Conservation (phyloP, 92 coral and sea anemone species). For the Epizoanthus stellaris region DNA sequence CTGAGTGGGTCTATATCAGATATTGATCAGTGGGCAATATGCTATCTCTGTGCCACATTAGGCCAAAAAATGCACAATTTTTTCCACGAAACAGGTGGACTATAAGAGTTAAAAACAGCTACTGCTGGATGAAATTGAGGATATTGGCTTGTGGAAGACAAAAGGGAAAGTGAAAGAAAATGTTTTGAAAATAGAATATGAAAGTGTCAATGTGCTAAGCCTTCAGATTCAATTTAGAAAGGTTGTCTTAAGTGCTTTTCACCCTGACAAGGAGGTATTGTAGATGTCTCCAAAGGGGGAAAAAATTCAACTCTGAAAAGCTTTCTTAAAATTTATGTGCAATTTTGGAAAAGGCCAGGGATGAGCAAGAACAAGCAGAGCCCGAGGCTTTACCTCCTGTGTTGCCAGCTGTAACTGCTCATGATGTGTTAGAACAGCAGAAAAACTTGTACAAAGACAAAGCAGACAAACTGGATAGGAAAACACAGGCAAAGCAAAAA, state of each 20-base stretch:
- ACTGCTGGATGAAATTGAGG: constrained; percentile 13
- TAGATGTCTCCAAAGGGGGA: constrained; percentile 20
- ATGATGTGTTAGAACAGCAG: constrained; percentile 26
- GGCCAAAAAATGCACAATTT: too few species aligned
- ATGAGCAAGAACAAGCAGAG: constrained; percentile 13
- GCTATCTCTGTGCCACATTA: too few species aligned
- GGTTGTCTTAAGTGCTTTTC: constrained; percentile 25
- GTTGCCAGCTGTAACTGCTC: constrained; percentile 11
- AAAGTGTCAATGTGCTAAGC: background rate
- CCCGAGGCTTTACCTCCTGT: background rate
- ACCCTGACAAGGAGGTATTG: constrained; percentile 34
- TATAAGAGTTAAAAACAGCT: background rate
- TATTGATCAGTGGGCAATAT: too few species aligned
- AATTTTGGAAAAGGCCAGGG: constrained; percentile 16
- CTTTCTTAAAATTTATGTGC: constrained; percentile 15
- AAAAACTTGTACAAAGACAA: constrained; percentile 9
- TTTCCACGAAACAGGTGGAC: too few species aligned
- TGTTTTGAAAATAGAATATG: too few species aligned
- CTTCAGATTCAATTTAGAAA: constrained; percentile 39
- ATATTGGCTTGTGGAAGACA: constrained; percentile 18
- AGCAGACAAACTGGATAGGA: constrained; percentile 5
- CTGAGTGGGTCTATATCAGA: too few species aligned
- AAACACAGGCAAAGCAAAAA: constrained; percentile 11
- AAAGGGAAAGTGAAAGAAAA: background rate
- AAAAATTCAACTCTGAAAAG: constrained; percentile 2